phyloP scores from a whole-genome alignment of 1,140 invertebrate genomes.

The Psix sp. region DNA sequence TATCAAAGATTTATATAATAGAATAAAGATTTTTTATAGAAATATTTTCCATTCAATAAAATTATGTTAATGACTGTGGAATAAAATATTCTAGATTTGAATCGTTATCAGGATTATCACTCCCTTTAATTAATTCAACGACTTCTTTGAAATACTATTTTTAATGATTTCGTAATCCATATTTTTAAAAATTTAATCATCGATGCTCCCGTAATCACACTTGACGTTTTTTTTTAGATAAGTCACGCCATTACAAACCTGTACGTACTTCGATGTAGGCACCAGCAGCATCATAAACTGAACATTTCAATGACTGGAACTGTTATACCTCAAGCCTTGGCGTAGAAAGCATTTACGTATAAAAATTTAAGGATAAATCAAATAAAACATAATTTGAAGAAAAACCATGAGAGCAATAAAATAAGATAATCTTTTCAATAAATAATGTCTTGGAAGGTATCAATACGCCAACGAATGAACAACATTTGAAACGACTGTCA shows the following conservation, averaged over 20 bases:
- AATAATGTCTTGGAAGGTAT: constrained; percentile 22
- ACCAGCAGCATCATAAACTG: constrained; percentile 44
- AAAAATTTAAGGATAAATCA: constrained; percentile 39
- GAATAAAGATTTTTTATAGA: no score
- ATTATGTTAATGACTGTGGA: background rate
- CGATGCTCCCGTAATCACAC: constrained; percentile 26
- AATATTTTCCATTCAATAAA: no score
- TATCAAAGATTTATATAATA: no score
- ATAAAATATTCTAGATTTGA: background rate
- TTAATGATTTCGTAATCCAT: constrained; percentile 23
- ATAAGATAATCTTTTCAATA: constrained; percentile 41
- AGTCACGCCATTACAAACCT: constrained; percentile 44
- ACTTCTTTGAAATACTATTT: constrained; percentile 4
- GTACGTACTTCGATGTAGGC: constrained; percentile 15
- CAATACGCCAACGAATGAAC: constrained; percentile 9
- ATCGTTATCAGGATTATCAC: constrained; percentile 11
- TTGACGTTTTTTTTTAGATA: constrained; percentile 37
- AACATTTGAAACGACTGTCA: constrained; percentile 5
- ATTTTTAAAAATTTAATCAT: constrained; percentile 21
- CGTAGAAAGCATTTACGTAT: constrained; percentile 26
- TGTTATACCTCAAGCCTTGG: constrained; percentile 25
- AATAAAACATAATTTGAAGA: constrained; percentile 46
- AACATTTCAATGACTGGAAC: constrained; percentile 54
- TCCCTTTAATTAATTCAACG: constrained; percentile 24
- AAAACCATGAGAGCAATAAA: constrained; percentile 33